phyloP scores from a whole-genome alignment of 2,113 vertebrate species.

The Ifrita kowaldi region DNA sequence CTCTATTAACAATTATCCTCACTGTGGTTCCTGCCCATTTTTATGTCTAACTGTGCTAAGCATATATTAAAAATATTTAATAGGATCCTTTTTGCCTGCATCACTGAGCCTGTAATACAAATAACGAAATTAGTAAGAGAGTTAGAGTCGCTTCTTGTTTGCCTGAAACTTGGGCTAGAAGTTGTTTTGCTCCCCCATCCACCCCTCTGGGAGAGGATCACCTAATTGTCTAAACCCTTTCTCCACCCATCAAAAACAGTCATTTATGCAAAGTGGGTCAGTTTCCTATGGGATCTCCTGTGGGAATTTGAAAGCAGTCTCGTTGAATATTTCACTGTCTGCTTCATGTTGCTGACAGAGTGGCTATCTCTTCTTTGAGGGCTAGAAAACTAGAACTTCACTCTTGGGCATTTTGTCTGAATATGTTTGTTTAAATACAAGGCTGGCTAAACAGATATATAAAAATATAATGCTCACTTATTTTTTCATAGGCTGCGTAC shows the following conservation, averaged over 20 bases:
- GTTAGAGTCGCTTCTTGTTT: background rate
- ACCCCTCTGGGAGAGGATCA: background rate
- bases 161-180: background rate
- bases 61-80: conserved; percentile 30
- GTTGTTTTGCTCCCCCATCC: background rate
- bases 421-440: background rate
- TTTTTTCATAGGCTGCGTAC: background rate
- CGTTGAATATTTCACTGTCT: background rate
- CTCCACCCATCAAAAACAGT: background rate
- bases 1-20: background rate
- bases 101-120: conserved; percentile 19
- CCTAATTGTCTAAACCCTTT: conserved; percentile 20
- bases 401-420: background rate
- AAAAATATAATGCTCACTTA: background rate
- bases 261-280: background rate
- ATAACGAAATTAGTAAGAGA: background rate
- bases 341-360: background rate
- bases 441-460: background rate
- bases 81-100: conserved; percentile 12
- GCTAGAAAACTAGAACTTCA: background rate
- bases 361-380: conserved; percentile 28
- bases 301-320: conserved; percentile 11
- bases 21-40: background rate
- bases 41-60: background rate
- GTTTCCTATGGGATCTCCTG: conserved; percentile 45